Conservation (phyloP, 92 coral and sea anemone species). For the Siderastrea radians region DNA sequence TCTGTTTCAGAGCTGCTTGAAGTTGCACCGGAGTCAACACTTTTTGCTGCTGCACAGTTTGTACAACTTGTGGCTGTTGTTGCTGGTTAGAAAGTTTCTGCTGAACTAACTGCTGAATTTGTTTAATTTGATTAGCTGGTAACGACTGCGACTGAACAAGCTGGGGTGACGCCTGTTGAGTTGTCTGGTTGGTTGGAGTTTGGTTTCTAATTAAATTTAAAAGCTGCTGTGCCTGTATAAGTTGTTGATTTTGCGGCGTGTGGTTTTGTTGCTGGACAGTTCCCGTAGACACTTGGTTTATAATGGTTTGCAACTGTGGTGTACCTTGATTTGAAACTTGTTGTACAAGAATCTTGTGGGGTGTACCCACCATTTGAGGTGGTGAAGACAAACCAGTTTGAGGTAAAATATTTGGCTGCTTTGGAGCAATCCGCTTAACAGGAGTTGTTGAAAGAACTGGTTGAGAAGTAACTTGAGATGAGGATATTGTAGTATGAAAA, state of each 20-base stretch:
- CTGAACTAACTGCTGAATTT: conserved; percentile 86
- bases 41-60: conserved; percentile 58
- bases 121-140: conserved; percentile 77
- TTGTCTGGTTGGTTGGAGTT: conserved; percentile 15
- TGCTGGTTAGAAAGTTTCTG: conserved; percentile 77
- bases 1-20: conserved; percentile 69
- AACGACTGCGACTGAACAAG: conserved; percentile 49
- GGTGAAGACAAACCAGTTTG: conserved; percentile 70
- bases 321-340: conserved; percentile 32
- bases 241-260: conserved; percentile 9
- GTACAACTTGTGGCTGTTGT: conserved; percentile 46
- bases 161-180: conserved; percentile 37
- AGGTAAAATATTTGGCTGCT: conserved; percentile 79
- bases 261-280: conserved; percentile 41
- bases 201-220: conserved; percentile 55
- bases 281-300: conserved; percentile 51
- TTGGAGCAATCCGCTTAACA: conserved; percentile 88
- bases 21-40: conserved; percentile 66
- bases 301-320: conserved; percentile 55
- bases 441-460: conserved; percentile 65
- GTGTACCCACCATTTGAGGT: conserved; percentile 59
- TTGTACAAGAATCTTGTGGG: conserved; percentile 49
- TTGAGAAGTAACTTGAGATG: conserved; percentile 26
- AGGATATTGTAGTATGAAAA: conserved; percentile 48
- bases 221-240: conserved; percentile 62